These are phyloP conservation scores for Cryptus viduatorius DNA, from an alignment of 2,888 invertebrate genomes.

Conservation along the genomic window DNA sequence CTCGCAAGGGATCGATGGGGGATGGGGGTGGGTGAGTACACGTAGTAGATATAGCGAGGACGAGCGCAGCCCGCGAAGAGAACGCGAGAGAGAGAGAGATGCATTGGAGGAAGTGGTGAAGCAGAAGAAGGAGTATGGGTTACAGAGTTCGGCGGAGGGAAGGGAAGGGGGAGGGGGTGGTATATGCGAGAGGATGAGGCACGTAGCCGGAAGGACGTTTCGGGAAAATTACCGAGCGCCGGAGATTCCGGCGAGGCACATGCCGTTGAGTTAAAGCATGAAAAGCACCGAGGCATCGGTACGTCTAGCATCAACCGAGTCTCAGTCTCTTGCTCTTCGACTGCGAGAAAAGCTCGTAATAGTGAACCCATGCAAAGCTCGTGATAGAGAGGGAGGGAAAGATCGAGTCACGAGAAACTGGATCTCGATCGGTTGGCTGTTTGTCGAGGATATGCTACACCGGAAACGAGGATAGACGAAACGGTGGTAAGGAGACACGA, in stretches of 20 bases:
- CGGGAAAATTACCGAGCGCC: slow-evolving; percentile 61
- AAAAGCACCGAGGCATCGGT: slow-evolving; percentile 47
- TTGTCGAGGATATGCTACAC: slow-evolving; percentile 47
- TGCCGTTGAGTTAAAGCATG: slow-evolving; percentile 44
- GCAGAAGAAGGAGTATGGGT: slow-evolving; percentile 46
- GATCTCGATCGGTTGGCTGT: slow-evolving; percentile 23
- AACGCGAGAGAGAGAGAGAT: slow-evolving; percentile 36
- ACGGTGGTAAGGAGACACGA: neutral
- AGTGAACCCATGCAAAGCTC: slow-evolving; percentile 42
- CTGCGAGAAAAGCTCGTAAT: slow-evolving; percentile 46
- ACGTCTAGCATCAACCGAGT: slow-evolving; percentile 30
- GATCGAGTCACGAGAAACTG: slow-evolving; percentile 43
- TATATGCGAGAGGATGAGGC: slow-evolving; percentile 33
- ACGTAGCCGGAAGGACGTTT: slow-evolving; percentile 58
- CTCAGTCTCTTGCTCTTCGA: slow-evolving; percentile 24
- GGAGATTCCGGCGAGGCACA: slow-evolving; percentile 48
- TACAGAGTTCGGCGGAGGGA: neutral
- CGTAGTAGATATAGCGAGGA: slow-evolving; percentile 20
- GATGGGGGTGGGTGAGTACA: slow-evolving; percentile 46
- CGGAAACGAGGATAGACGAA: slow-evolving; percentile 12
- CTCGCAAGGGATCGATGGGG: slow-evolving; percentile 76
- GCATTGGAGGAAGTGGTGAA: slow-evolving; percentile 57
- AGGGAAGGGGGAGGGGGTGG: neutral
- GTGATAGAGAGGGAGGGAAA: neutral
- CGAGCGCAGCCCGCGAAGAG: slow-evolving; percentile 12